Evolutionary conservation across 2,797 vertebrate species (phyloP), one percentile per base, ranked within the genome.

Genomic region (Carduelis carduelis): DNA sequence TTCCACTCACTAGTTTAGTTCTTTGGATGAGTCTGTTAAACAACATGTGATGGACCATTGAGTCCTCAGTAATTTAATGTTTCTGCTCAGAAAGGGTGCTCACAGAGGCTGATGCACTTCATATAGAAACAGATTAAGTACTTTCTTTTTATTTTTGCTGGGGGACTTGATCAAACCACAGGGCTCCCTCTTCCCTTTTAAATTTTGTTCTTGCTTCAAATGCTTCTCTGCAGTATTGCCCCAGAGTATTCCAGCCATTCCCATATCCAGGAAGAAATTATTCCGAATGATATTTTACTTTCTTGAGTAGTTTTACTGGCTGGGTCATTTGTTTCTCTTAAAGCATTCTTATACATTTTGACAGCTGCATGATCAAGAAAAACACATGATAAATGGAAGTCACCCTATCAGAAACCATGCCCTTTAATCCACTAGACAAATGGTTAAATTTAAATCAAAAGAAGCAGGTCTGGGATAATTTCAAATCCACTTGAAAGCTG

Each of bases 251-350:
- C 55, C 59, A 86, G 47, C 18, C 63, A 65, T 23, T 76, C 52
- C 52, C 74, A 57, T 76, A 80, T 14, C 80, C 63, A 63, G 27
- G n/a, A 27, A 87, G 84, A 90, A 94, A 76, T 17, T 80, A 60
- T 71, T 83, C 43, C 79, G 57, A 35, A 6, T 15, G 4, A 34
- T 74, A 83, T 50, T 82, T 93, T 72, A 90, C 43, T 78, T 93
- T 85, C 24, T 57, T 60, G 60, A 64, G 53, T 57, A 85, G 59
- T 72, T 94, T 82, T 91, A 79, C 41, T 75, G 53, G n/a, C n/a
- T 72, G 26, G 30, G 18, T 80, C 72, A 91, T 91, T 94, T 97
- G 57, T 90, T 93, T 94, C 37, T 89, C 65, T 83, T 78, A 72
- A 87, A 22, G 5, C 19, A 74, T 93, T 93, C 53, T 94, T 72